Evolutionary conservation across 1,140 invertebrate genomes (phyloP).

Genomic region (Hyles euphorbiae): DNA sequence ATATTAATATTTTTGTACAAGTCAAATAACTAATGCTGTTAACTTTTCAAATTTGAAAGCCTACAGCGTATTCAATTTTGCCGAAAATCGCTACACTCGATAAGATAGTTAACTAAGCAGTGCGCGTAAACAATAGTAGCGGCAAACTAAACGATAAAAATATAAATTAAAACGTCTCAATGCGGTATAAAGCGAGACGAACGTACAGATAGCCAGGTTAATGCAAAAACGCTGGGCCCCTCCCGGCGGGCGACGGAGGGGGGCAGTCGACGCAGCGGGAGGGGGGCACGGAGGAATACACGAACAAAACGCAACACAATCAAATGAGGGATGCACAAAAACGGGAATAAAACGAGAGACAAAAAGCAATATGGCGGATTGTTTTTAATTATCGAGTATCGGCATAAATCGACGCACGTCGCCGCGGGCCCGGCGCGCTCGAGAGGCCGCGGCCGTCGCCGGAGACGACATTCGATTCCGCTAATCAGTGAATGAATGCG

Average conservation of each 20-base stretch:
- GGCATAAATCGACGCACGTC: slow-evolving; percentile 71
- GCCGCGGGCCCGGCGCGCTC: slow-evolving; percentile 51
- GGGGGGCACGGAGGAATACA: slow-evolving; percentile 26
- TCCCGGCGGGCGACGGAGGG: slow-evolving; percentile 35
- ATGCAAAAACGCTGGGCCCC: slow-evolving; percentile 49
- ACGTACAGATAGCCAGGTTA: slow-evolving; percentile 51
- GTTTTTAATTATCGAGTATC: slow-evolving; percentile 75
- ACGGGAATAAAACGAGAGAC: slow-evolving; percentile 63
- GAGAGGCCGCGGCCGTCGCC: slow-evolving; percentile 29
- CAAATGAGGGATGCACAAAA: slow-evolving; percentile 71
- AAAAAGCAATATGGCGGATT: slow-evolving; percentile 74
- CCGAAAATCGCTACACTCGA: no score
- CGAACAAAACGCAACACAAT: slow-evolving; percentile 56
- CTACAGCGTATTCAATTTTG: no score
- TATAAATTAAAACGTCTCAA: slow-evolving; percentile 71
- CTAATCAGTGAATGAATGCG: no score
- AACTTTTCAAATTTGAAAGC: no score
- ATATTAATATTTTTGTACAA: no score
- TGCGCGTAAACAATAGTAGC: neutral
- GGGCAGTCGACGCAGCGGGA: slow-evolving; percentile 4
- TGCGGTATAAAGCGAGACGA: slow-evolving; percentile 43
- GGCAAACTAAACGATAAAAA: slow-evolving; percentile 23
- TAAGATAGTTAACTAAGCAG: no score
- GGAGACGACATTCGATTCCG: slow-evolving; percentile 23
- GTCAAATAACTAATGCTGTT: no score